phyloP scores from a whole-genome alignment of 2,113 vertebrate genomes.

The Stictonetta naevosa region DNA sequence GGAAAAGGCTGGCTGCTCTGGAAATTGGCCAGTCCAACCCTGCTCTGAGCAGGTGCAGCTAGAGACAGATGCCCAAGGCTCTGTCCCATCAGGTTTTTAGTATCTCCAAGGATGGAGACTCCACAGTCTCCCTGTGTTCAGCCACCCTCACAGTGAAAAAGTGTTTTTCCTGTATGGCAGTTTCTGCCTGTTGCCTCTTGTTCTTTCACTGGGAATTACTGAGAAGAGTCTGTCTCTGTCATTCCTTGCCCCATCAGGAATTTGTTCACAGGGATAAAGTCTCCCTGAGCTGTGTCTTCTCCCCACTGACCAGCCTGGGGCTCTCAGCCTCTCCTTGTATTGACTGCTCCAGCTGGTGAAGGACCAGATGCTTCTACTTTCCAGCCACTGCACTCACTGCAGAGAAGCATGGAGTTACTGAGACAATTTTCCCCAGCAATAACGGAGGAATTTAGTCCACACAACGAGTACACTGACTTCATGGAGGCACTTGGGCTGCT shows the following conservation, averaged over 20 bases:
- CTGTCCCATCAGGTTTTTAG: fast-evolving
- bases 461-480: fast-evolving
- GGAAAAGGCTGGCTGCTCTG: not conserved
- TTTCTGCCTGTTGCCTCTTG: not conserved
- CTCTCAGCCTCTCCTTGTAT: not conserved
- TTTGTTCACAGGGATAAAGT: not conserved
- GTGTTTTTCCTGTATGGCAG: not conserved
- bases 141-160: not conserved
- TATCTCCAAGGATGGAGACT: not conserved
- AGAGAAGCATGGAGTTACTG: fast-evolving
- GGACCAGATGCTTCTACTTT: not conserved
- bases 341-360: fast-evolving
- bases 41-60: not conserved
- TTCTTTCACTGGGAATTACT: not conserved
- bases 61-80: not conserved
- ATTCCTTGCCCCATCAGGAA: not conserved
- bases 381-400: not conserved
- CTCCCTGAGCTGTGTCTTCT: not conserved
- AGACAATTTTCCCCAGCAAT: not conserved
- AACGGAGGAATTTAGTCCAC: not conserved
- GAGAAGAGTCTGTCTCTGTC: not conserved
- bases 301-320: fast-evolving
- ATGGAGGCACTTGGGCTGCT: not conserved
- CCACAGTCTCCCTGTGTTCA: not conserved
- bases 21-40: not conserved